These are phyloP conservation scores for Riparia riparia DNA, from an alignment of 2,113 vertebrate genomes.

Conservation along the genomic window DNA sequence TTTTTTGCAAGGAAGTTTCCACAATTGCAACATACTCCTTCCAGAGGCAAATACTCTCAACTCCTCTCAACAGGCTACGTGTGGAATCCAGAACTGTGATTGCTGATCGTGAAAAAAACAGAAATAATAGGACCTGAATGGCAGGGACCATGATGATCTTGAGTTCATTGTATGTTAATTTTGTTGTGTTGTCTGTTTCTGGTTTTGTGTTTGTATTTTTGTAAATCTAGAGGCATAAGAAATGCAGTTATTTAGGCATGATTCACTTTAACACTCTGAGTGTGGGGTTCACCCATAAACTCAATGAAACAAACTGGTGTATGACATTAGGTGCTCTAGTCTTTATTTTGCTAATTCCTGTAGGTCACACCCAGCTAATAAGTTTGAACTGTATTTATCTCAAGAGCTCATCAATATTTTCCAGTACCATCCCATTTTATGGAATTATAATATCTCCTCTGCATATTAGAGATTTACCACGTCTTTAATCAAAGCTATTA, in stretches of 20 bases:
- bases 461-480: neutral
- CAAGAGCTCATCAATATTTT: neutral
- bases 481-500: neutral
- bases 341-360: neutral
- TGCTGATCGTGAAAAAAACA: neutral
- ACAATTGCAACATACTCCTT: neutral
- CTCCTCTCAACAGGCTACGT: neutral
- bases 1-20: neutral
- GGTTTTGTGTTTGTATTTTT: neutral
- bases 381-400: neutral
- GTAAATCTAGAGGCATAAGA: neutral
- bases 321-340: neutral
- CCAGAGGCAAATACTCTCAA: neutral
- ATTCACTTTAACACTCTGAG: neutral
- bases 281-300: neutral
- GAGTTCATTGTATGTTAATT: neutral
- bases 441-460: neutral
- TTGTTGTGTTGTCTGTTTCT: neutral
- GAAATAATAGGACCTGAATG: neutral
- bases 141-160: fast-evolving
- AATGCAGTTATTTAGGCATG: neutral
- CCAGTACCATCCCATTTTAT: neutral
- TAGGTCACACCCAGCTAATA: neutral
- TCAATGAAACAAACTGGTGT: neutral
- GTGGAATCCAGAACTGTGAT: neutral